Base-by-base conservation (phyloP, 1,140 invertebrate species). In the Kradibia gibbosae region DNA sequence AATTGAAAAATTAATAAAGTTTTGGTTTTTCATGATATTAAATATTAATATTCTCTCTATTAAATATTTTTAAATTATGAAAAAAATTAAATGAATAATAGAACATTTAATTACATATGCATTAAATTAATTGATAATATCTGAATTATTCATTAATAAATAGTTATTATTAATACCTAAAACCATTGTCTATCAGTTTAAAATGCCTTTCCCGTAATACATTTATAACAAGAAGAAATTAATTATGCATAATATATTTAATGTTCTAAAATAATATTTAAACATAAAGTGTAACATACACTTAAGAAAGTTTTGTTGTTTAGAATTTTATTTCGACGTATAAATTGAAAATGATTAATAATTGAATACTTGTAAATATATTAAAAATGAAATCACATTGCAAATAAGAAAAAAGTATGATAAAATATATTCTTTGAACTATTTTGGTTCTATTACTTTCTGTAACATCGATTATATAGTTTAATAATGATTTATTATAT, bases 391-490 rank as follows among this genome's bases (percentile, higher is more conserved):
- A 50, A 80, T 74, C 10, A 80, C 55, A 65, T 25, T 34, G 25
- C 5, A 74, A 62, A 74, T 62, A 5, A 72, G 57, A 48, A 80
- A 80, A 71, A 80, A 31, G n/a, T 72, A 72, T 60, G 72, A 60
- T 80, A 73, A 80, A 60, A 72, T 72, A 72, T 80, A 72, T 57
- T 72, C 39, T 42, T 70, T 55, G 22, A 55, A 65, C 39, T 78
- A 72, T 3, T 72, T 60, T 73, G 31, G 1, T 25, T 48, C 11
- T 80, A 53, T 75, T 60, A 45, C 15, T 60, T 75, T 36, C 22
- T 50, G 50, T 82, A 82, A 82, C 75, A 82, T 57, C 81, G 53
- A 82, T 70, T 72, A 60, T 78, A 82, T 72, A 78, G 60, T 57
- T 75, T 71, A 62, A 20, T 67, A 81, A 81, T 50, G 34, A 31